Evolutionary conservation across 2,113 vertebrate genomes (phyloP).

Genomic region (Aspiorhynchus laticeps): DNA sequence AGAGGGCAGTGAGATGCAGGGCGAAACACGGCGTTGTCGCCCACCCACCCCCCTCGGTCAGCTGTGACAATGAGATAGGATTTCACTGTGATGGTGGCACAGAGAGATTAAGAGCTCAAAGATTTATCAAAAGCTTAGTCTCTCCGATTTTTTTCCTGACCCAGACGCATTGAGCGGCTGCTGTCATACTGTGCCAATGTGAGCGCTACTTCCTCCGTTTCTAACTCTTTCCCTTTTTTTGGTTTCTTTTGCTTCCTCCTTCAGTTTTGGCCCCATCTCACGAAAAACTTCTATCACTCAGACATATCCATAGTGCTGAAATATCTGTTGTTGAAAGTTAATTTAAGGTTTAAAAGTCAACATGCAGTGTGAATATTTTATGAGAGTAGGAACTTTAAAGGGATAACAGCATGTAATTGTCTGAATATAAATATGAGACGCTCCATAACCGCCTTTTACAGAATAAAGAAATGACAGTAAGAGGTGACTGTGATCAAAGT

Average conservation of each 20-base stretch:
- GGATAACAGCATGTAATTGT: no score
- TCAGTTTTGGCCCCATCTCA: neutral
- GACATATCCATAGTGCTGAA: no score
- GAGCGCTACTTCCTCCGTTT: slow-evolving; percentile 3
- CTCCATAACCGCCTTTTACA: no score
- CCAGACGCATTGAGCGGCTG: slow-evolving; percentile 59
- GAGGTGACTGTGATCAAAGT: no score
- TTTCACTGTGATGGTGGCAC: slow-evolving; percentile 70
- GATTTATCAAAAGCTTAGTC: slow-evolving; percentile 78
- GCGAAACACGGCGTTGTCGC: neutral
- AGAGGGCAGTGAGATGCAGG: neutral
- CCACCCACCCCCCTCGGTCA: slow-evolving; percentile 31
- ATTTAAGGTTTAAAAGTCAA: no score
- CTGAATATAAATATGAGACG: no score
- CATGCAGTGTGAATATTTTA: no score
- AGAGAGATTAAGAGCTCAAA: slow-evolving; percentile 75
- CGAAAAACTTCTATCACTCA: neutral
- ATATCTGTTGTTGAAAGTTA: no score
- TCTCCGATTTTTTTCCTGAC: slow-evolving; percentile 66
- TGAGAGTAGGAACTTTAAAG: no score
- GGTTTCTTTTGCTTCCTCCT: neutral
- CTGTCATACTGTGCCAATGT: slow-evolving; percentile 61
- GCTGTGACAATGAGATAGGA: slow-evolving; percentile 74
- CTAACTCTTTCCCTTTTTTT: neutral
- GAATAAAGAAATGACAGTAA: no score